These are phyloP conservation scores for Lophochroa leadbeateri DNA, from an alignment of 2,113 vertebrate genomes.

Conservation along the genomic window DNA sequence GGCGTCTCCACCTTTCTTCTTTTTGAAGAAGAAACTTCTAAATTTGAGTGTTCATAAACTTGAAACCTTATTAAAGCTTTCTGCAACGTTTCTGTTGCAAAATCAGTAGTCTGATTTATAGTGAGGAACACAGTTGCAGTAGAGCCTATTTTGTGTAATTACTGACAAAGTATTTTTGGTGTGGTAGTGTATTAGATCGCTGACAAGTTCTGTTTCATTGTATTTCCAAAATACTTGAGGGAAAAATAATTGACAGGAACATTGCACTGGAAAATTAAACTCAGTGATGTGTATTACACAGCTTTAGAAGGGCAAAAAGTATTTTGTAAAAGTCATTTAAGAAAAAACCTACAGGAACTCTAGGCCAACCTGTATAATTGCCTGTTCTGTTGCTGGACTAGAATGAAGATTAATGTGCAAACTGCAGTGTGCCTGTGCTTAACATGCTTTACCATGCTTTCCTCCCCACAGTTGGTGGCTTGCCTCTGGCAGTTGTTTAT, in stretches of 20 bases:
- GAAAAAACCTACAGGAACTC: not conserved
- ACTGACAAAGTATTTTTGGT: not conserved
- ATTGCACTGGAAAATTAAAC: not conserved
- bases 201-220: not conserved
- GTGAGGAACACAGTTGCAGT: not conserved
- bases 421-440: not conserved
- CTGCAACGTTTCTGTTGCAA: not conserved
- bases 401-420: not conserved
- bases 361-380: not conserved
- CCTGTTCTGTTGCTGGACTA: not conserved
- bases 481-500: slow-evolving; percentile 76
- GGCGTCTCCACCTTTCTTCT: not conserved
- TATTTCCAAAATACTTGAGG: not conserved
- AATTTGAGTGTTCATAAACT: not conserved
- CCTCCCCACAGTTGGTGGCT: slow-evolving; percentile 85
- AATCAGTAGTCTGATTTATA: not conserved
- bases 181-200: not conserved
- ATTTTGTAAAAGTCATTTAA: not conserved
- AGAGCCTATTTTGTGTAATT: not conserved
- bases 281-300: not conserved
- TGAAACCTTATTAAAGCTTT: not conserved
- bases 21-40: not conserved
- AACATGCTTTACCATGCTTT: not conserved
- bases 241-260: not conserved
- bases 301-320: not conserved